Conservation (phyloP, 2,113 vertebrate genomes). For the Thymallus thymallus region DNA sequence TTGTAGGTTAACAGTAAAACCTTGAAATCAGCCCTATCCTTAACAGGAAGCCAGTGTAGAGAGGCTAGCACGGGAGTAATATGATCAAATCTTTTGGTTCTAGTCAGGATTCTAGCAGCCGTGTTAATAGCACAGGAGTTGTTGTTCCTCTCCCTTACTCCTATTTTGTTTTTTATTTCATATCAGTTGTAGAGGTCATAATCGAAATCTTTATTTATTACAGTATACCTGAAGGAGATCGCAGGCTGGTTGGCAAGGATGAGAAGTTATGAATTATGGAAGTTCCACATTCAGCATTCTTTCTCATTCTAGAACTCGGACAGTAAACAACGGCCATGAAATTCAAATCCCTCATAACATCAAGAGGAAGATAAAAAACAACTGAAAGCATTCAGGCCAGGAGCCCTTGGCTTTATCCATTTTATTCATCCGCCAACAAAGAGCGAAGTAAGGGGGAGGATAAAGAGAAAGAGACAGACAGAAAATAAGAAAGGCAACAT, state of each 20-base stretch:
- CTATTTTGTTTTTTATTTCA: not conserved
- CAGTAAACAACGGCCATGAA: slow-evolving; percentile 39
- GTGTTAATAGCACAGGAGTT: too few relatives aligned
- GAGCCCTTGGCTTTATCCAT: slow-evolving; percentile 40
- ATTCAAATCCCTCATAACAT: slow-evolving; percentile 39
- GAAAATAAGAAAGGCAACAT: slow-evolving; percentile 43
- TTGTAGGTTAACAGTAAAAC: too few relatives aligned
- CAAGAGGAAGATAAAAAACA: slow-evolving; percentile 34
- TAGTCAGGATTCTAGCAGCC: too few relatives aligned
- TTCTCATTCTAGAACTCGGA: slow-evolving; percentile 30
- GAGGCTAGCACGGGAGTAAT: too few relatives aligned
- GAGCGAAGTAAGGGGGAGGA: slow-evolving; percentile 5
- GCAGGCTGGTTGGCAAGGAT: not conserved
- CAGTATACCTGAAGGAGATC: not conserved
- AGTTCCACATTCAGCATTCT: slow-evolving; percentile 11
- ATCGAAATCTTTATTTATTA: slow-evolving; percentile 14
- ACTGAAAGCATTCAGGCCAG: slow-evolving; percentile 48
- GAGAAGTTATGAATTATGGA: slow-evolving; percentile 39
- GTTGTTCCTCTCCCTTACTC: not conserved
- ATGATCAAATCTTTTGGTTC: too few relatives aligned
- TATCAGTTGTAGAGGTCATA: slow-evolving; percentile 3
- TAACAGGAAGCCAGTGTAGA: too few relatives aligned
- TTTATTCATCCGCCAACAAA: slow-evolving; percentile 63
- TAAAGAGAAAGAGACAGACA: too few relatives aligned
- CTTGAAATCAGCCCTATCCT: too few relatives aligned